Evolutionary conservation across 2,113 vertebrate genomes (phyloP).

Genomic region (Cyanocitta stelleri): DNA sequence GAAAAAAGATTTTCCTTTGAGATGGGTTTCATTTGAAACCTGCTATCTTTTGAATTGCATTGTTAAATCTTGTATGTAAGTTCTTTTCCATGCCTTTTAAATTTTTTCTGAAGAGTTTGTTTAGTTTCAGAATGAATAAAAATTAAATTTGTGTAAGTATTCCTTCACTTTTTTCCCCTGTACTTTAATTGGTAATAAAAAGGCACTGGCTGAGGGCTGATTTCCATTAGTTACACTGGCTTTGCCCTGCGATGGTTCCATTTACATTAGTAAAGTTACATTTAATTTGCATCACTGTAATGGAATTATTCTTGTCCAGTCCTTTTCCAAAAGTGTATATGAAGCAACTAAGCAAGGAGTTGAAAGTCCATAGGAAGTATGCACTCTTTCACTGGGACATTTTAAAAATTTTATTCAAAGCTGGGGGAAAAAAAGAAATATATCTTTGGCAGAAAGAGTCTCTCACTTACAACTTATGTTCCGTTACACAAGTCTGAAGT

Average conservation of each 20-base stretch:
- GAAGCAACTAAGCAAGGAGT: not conserved
- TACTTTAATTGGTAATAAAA: not conserved
- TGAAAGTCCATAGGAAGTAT: not conserved
- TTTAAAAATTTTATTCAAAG: not conserved
- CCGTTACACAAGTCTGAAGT: not conserved
- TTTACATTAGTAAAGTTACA: not conserved
- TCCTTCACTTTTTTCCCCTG: not conserved
- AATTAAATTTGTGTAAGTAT: not conserved
- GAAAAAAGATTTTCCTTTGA: not conserved
- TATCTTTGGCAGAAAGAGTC: not conserved
- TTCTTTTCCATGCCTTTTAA: not conserved
- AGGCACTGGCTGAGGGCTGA: not conserved
- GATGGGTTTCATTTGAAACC: not conserved
- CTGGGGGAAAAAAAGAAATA: not conserved
- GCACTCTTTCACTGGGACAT: not conserved
- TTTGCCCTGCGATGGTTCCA: not conserved
- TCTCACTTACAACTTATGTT: not conserved
- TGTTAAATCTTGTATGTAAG: not conserved
- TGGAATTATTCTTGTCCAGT: not conserved
- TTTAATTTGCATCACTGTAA: not conserved
- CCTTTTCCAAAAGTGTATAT: not conserved
- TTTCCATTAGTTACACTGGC: rapidly evolving
- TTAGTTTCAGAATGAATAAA: not conserved
- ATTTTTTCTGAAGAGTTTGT: not conserved
- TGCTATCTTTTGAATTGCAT: not conserved